phyloP scores from a whole-genome alignment of 2,113 vertebrate genomes.

The Oreochromis spilurus region DNA sequence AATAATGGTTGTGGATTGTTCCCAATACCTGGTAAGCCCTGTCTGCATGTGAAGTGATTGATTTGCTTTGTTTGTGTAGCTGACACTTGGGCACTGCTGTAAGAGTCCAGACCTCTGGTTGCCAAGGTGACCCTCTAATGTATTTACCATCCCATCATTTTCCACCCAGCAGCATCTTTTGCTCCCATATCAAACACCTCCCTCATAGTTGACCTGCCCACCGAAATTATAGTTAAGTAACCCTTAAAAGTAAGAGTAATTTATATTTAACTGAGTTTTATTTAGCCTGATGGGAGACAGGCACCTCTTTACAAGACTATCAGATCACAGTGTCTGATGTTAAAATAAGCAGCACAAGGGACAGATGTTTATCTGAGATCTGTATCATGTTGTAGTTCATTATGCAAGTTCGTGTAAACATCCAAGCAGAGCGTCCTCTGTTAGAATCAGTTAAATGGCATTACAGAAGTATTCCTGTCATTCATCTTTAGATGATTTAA shows the following conservation, averaged over 20 bases:
- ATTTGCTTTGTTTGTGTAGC: background rate
- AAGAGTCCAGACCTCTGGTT: background rate
- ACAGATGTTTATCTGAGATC: background rate
- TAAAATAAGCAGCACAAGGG: background rate
- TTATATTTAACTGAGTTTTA: background rate
- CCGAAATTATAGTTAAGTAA: background rate
- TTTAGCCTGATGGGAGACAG: background rate
- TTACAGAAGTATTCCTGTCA: background rate
- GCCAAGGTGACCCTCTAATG: background rate
- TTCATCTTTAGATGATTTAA: background rate
- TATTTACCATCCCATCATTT: background rate
- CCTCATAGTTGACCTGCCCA: background rate
- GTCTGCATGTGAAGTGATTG: background rate
- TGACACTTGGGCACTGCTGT: background rate
- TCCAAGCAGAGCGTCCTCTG: background rate
- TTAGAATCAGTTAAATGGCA: background rate
- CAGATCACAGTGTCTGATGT: background rate
- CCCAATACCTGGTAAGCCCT: background rate
- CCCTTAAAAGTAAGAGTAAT: background rate
- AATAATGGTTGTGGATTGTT: background rate
- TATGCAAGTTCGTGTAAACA: background rate
- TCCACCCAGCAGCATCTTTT: background rate
- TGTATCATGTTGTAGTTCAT: background rate
- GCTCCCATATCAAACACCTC: too few relatives aligned
- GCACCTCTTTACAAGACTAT: background rate